Evolutionary conservation across 2,888 invertebrate species (phyloP), one percentile per base, ranked within the genome.

Genomic region (Scaptomyza polygonia): DNA sequence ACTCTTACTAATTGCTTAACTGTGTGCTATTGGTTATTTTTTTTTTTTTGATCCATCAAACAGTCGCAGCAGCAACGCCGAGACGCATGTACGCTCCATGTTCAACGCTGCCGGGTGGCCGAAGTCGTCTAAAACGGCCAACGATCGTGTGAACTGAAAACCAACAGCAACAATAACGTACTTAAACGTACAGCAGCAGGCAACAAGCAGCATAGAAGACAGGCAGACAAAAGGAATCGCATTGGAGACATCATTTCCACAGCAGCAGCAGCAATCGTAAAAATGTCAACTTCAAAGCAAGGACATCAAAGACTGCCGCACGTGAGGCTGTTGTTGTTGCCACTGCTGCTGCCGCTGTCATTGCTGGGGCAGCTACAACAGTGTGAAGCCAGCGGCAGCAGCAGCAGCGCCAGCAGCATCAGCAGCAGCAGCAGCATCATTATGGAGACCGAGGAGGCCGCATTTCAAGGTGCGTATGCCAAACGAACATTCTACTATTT

Each of bases 391-490:
- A 55, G 47, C 47, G 54, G 79, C 88, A 89, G 86, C 88, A 47
- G 12, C 65, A 30, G 57, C 44, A 34, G 32, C 45, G 44, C 44
- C 48, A 55, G 79, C 88, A n/a, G n/a, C n/a, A n/a, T n/a, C n/a
- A n/a, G n/a, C n/a, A 88, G 86, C 40, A 53, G 14, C 32, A 34
- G 86, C 67, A 90, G 86, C 83, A 88, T 87, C 83, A 74, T 83
- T 59, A 82, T 88, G 68, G 91, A 91, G 73, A 85, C 91, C 59
- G 91, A 91, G 80, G 94, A 94, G 88, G 94, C 94, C 55, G 94
- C 94, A 69, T 94, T 94, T 88, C 94, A 94, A 93, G 94, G 94
- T 94, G 91, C 80, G 84, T 84, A 25, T 21, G 21, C 21, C 25
- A 25, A 25, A 25, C 25, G 21, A 21, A 21, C 21, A 3, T 25